Conservation (phyloP, 1,140 invertebrate genomes). For the Nasonia giraulti region DNA sequence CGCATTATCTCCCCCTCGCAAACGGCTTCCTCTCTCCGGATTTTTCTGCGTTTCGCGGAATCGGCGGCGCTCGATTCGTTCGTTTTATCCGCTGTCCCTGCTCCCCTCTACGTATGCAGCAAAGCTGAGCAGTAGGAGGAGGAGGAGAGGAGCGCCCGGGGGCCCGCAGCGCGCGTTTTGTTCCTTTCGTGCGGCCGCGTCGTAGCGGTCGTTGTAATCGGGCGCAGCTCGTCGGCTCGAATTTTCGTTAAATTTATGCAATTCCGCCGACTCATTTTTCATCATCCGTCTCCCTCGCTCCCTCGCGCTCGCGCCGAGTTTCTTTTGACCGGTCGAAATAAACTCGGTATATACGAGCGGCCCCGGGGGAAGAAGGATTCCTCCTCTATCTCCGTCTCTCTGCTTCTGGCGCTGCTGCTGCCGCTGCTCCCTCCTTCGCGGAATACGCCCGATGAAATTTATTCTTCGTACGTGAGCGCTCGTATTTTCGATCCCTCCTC, state of each 20-base stretch:
- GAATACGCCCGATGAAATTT: conserved; percentile 52
- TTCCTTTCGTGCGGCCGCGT: conserved; percentile 38
- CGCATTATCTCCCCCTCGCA: conserved; percentile 57
- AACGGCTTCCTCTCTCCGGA: conserved; percentile 51
- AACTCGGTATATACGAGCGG: conserved; percentile 50
- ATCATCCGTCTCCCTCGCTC: conserved; percentile 47
- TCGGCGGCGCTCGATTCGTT: conserved; percentile 57
- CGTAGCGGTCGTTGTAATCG: conserved; percentile 54
- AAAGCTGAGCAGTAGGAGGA: not conserved
- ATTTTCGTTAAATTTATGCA: conserved; percentile 56
- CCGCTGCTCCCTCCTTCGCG: conserved; percentile 18
- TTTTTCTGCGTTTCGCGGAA: conserved; percentile 70
- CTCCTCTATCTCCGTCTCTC: conserved; percentile 41
- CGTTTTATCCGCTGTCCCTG: conserved; percentile 57
- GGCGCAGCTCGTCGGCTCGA: conserved; percentile 54
- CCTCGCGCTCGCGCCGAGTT: not conserved
- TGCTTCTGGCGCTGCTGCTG: conserved; percentile 5
- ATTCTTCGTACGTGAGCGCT: conserved; percentile 48
- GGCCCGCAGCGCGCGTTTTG: conserved; percentile 41
- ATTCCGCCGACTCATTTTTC: conserved; percentile 58
- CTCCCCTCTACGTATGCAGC: not conserved
- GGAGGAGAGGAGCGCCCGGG: conserved; percentile 5
- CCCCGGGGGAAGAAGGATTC: conserved; percentile 37
- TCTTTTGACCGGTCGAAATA: conserved; percentile 49
- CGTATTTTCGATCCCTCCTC: conserved; percentile 42